Evolutionary conservation across 2,113 vertebrate genomes (phyloP).

Genomic region (Podarcis cretensis): DNA sequence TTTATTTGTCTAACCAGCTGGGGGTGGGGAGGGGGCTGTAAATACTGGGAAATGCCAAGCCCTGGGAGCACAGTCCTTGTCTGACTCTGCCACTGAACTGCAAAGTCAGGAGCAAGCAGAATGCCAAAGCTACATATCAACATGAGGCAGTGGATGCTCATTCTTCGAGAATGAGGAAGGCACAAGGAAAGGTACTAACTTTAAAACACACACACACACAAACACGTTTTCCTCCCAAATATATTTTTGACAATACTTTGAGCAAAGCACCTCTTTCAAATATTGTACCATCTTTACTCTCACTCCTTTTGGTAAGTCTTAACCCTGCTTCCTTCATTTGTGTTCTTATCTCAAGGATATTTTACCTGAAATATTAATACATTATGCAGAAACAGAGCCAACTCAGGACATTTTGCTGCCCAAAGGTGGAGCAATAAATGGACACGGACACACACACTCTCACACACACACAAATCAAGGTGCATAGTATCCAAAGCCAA

Average conservation of each 20-base stretch:
- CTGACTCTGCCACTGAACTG: conserved; percentile 2
- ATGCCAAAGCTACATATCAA: background rate
- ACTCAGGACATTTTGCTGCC: background rate
- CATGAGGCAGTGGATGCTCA: background rate
- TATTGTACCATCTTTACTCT: background rate
- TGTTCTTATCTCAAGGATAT: background rate
- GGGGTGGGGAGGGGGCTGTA: conserved; percentile 40
- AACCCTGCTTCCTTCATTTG: background rate
- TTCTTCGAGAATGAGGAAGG: background rate
- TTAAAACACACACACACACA: no score
- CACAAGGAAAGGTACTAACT: background rate
- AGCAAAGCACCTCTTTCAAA: background rate
- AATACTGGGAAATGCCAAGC: conserved; percentile 43
- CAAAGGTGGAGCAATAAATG: background rate
- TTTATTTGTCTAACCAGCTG: conserved; percentile 71
- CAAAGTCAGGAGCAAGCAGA: background rate
- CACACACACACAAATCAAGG: no score
- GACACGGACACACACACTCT: no score
- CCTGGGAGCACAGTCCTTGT: background rate
- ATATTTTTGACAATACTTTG: background rate
- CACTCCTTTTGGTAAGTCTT: background rate
- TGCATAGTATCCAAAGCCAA: no score
- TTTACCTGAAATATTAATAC: background rate
- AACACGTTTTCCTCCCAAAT: background rate
- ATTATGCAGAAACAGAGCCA: background rate